A percentile compares a stretch with the other conserved stretches of the same genome.
Evolutionary conservation across 2,113 vertebrate genomes (phyloP).

Genomic region (Dendropsophus ebraccatus): DNA sequence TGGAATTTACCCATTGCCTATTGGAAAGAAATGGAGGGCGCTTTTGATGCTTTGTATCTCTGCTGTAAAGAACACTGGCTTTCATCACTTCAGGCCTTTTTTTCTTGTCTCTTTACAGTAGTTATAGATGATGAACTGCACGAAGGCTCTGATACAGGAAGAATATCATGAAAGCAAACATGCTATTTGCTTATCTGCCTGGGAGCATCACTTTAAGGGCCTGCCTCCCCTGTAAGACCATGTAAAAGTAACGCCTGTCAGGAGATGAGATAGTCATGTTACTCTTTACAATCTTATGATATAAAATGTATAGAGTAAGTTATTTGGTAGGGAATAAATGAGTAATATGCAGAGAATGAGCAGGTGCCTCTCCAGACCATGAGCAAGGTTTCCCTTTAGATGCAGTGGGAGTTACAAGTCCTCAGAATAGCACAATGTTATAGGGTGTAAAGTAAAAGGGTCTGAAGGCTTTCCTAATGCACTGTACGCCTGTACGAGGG

Average conservation of each 20-base stretch:
- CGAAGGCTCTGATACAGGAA: background rate
- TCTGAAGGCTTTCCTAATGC: too few relatives aligned
- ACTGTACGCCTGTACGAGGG: too few relatives aligned
- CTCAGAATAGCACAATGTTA: background rate
- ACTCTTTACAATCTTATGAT: background rate
- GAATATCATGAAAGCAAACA: slow-evolving; percentile 1
- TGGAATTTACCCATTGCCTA: slow-evolving; percentile 3
- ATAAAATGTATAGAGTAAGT: too few relatives aligned
- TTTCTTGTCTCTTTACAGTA: background rate
- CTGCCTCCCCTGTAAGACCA: background rate
- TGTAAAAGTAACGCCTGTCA: background rate
- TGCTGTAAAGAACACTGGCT: background rate
- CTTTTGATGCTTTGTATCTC: background rate
- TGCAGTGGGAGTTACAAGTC: background rate
- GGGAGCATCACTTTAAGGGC: background rate
- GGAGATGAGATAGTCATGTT: background rate
- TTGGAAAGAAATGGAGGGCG: slow-evolving; percentile 8
- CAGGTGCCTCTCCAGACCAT: background rate
- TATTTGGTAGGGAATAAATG: too few relatives aligned
- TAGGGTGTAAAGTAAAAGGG: background rate
- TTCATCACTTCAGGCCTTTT: background rate
- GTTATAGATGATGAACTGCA: background rate
- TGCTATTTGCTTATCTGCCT: background rate
- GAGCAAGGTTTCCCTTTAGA: too few relatives aligned
- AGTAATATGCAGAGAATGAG: too few relatives aligned